Base-by-base conservation (phyloP, 2,113 vertebrate species). In the Parotia lawesii region DNA sequence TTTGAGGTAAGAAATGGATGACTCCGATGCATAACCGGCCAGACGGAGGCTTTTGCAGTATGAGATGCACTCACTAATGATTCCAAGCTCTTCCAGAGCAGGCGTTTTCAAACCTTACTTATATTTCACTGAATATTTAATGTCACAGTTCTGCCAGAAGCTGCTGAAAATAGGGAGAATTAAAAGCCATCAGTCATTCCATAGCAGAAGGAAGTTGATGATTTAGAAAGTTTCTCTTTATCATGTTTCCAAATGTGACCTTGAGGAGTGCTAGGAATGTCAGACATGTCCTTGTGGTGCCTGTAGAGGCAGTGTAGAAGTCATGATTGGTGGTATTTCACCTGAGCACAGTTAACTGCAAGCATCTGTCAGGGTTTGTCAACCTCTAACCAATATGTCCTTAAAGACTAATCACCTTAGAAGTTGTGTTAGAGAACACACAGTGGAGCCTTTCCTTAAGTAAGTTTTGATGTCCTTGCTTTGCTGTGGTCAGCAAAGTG, bases 71-170 rank as follows among this genome's bases (percentile, higher is more conserved):
- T 95, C 51, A 60, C 71, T 94, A 85, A 93, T 93, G 75, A 51
- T 87, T 94, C 82, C 74, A 88, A 67, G 60, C 75, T 66, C 67
- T 85, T 93, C 50, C 17, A 15, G 78, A 92, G 78, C 45, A 94
- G 74, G n/a, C 78, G 77, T 91, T 97, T 96, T 90, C 60, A 87
- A 87, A 62, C 67, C 67, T 82, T 87, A 67, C 91, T 95, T 94
- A 62, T 85, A 94, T 96, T 95, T 95, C 95, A 94, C 78, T 95
- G 74, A 96, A 95, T 96, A 93, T 97, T 95, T 96, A 95, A 97
- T 96, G 91, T 58, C 38, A 51, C 38, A 67, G n/a, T 94, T 91
- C 94, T 95, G 93, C 89, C 87, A 91, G 90, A 93, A 95, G 56
- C 60, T 74, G 93, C 89, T 50, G 51, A 95, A 93, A 95, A 91